phyloP scores from a whole-genome alignment of 2,113 vertebrate species.

The Stegastes partitus region DNA sequence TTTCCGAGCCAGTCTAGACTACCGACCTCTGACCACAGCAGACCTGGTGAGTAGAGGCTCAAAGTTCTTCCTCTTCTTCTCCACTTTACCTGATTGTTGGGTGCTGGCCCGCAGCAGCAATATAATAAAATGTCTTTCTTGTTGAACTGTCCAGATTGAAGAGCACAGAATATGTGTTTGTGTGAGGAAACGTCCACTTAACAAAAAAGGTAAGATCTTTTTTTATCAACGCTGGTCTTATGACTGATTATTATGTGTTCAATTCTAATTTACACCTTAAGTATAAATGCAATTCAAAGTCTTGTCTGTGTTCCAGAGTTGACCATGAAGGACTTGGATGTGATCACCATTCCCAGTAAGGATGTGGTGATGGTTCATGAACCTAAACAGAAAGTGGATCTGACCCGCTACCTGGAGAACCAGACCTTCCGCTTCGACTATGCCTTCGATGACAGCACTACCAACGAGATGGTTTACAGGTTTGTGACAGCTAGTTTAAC shows the following conservation, averaged over 20 bases:
- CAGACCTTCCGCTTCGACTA: conserved; percentile 99
- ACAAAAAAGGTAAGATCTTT: conserved; percentile 92
- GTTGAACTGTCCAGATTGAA: conserved; percentile 89
- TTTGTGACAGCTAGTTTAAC: conserved; percentile 8
- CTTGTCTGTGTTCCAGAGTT: conserved; percentile 82
- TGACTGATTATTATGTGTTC: too few species aligned
- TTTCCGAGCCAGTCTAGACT: conserved; percentile 96
- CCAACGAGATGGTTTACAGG: conserved; percentile 99
- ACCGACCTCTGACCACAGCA: conserved; percentile 94
- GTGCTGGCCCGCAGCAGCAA: not conserved
- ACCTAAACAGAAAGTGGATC: conserved; percentile 98
- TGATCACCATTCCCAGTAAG: conserved; percentile 98
- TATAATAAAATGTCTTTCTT: conserved; percentile 14
- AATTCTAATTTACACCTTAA: not conserved
- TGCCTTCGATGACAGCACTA: conserved; percentile 94
- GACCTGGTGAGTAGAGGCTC: conserved; percentile 89
- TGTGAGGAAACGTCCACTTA: conserved; percentile 97
- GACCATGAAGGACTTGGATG: conserved; percentile 95
- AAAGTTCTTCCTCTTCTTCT: not conserved
- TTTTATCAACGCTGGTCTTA: not conserved
- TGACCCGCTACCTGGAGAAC: conserved; percentile 98
- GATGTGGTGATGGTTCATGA: conserved; percentile 99
- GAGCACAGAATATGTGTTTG: conserved; percentile 99
- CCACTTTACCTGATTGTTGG: not conserved
- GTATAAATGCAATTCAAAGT: not conserved